Evolutionary conservation across 2,113 vertebrate genomes (phyloP), one percentile per base, ranked within the genome.

Genomic region (Petromus typicus): DNA sequence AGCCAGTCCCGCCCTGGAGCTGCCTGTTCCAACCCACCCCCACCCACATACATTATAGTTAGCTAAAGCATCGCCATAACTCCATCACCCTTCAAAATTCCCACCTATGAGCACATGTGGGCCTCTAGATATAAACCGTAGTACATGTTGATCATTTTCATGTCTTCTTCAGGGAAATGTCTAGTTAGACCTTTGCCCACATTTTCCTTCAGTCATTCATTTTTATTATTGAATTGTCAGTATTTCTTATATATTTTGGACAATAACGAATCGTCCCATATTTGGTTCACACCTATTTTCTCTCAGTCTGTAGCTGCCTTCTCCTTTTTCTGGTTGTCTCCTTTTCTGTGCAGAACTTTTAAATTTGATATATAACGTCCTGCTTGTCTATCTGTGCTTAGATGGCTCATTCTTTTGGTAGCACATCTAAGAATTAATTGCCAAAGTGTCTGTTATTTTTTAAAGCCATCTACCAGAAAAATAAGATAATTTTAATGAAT

Each of bases 391-490:
- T 20, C 85, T 89, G 43, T 89, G 54, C 56, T 89, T 63, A 63
- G 51, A 20, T 67, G 88, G 25, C 40, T 30, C 75, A 2, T 78
- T n/a, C 3, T 89, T 89, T 78, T 54, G 85, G 32, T 79, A 4
- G 78, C 57, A 25, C 27, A 27, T 37, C 37, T 25, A 92, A 90
- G 40, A 69, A 80, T 34, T 81, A 25, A 66, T 66, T 66, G 64
- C 45, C 37, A 59, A 56, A 40, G 71, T 13, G 48, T 48, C 75
- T 88, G 32, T 57, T 92, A 87, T 84, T 92, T 51, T 95, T 93
- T 85, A 64, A 94, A 95, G n/a, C 61, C 92, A 76, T 11, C 5
- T n/a, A 71, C 17, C 37, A 81, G 57, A 90, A 94, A 92, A 88
- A 94, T 17, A 86, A 48, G 22, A 59, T 64, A 75, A 88, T 14